Evolutionary conservation across 2,113 vertebrate species (phyloP), one percentile per base, ranked within the genome.

Genomic region (Pollimyrus isidori): DNA sequence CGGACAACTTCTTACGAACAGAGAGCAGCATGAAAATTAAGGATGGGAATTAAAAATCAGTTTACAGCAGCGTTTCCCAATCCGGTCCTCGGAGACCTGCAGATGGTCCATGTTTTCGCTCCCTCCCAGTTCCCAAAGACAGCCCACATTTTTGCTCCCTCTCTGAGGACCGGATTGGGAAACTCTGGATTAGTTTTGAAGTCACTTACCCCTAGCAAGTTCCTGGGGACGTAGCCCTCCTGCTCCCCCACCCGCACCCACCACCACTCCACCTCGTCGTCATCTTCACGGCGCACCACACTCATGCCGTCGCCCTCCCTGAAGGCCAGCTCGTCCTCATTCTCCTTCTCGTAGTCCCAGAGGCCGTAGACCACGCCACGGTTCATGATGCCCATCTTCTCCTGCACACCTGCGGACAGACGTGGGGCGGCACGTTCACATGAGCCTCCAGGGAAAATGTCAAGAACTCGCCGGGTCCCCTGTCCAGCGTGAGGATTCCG

Each of bases 371-470:
- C 97, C 91, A 99, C 96, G 0, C 98, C 98, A 90, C 97, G 96
- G 93, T 99, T 99, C 98, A 99, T 99, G 91, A 99, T 99, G 30
- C 98, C 98, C 98, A 99, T 99, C 92, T 99, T 99, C 95, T 99
- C 98, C 95, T 99, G 98, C 11, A 99, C 98, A 21, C 98, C 98
- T 99, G 90, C 11, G 80, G 35, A 26, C 3, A 42, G 35, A 90
- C 0, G 13, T 17, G 0, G 3, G 86, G 39, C 10, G 39, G 48
- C 19, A 87, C 39, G 4, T 87, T 87, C 87, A 87, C 13, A 19
- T 7, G 50, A 35, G n/a, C 62, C 87, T 58, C 26, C 1, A 4
- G 73, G 35, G 19, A 45, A 45, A n/a, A 19, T 4, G 6, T 15
- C 3, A 86, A 6, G 9, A 52, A 4, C 48, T 7, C 17, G 3